These are phyloP conservation scores for Nannospalax galili DNA, from an alignment of 2,113 vertebrate genomes.

Conservation along the genomic window DNA sequence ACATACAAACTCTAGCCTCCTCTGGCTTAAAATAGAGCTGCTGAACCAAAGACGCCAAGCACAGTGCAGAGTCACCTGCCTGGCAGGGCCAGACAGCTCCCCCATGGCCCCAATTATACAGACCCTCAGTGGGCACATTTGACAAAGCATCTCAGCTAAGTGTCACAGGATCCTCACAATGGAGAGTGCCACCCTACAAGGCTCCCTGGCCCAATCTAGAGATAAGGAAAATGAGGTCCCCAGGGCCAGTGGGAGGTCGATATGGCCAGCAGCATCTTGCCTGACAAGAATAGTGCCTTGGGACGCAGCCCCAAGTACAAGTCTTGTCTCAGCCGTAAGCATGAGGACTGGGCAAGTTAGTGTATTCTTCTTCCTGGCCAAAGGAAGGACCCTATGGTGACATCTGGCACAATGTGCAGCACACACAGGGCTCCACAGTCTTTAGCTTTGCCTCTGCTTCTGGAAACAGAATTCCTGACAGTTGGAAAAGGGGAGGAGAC, in stretches of 20 bases:
- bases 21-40: constrained; percentile 87
- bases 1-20: constrained; percentile 68
- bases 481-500: not conserved
- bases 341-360: too few species aligned
- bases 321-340: not conserved
- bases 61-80: constrained; percentile 73
- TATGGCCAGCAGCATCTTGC: not conserved
- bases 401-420: not conserved
- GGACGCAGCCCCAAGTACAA: not conserved
- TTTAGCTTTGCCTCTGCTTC: not conserved
- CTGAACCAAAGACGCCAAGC: constrained; percentile 75
- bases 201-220: not conserved
- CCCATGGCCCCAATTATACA: constrained; percentile 56
- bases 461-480: not conserved
- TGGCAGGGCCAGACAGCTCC: constrained; percentile 49
- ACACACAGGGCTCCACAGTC: too few species aligned
- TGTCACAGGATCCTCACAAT: not conserved
- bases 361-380: not conserved
- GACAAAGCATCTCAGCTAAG: not conserved
- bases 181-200: not conserved
- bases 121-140: not conserved
- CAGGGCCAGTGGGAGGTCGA: accelerated
- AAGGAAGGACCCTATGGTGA: not conserved
- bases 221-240: not conserved
- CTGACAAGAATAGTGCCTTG: not conserved